Evolutionary conservation across 2,888 invertebrate species (phyloP), one percentile per base, ranked within the genome.

Genomic region (Drosophila incognita): DNA sequence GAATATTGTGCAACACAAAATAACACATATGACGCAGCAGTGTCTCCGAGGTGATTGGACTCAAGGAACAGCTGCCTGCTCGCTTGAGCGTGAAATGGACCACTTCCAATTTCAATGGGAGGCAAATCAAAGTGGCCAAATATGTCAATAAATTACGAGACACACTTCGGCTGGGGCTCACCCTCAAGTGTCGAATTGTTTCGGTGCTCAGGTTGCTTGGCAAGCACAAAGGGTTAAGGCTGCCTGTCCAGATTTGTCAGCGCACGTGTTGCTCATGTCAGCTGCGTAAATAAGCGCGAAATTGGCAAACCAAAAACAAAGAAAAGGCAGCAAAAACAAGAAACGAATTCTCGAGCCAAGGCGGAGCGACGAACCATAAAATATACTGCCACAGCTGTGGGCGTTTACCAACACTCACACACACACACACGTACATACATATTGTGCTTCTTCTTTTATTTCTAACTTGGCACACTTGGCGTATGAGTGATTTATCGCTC

Each of bases 231-330:
- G 85, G 87, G 83, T 81, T 74, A 79, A 65, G 53, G 70, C 56
- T 31, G 42, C 49, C 48, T 67, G 71, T 57, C 57, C 79, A 70
- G 76, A 78, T 82, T 74, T 86, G 76, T 78, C 82, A 78, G 82
- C 80, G 81, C 86, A 87, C 88, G 84, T 87, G 87, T 83, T 87
- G 88, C 83, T 78, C 80, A 74, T 81, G 83, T 87, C 85, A 84
- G 67, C 72, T 79, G 85, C 78, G 88, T 86, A 85, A 86, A 87
- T 83, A 87, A 82, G 76, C 86, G 88, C 80, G 80, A 87, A 87
- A 86, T 84, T 83, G 86, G 67, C 83, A 74, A 66, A 56, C 62
- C 31, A 53, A 51, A 60, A 46, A 42, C 48, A 54, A 63, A 40
- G 7, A 13, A 24, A 56, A 53, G 18, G 38, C 21, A 35, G 35